phyloP scores from a whole-genome alignment of 2,888 invertebrate species.

The Drosophila borborema region DNA sequence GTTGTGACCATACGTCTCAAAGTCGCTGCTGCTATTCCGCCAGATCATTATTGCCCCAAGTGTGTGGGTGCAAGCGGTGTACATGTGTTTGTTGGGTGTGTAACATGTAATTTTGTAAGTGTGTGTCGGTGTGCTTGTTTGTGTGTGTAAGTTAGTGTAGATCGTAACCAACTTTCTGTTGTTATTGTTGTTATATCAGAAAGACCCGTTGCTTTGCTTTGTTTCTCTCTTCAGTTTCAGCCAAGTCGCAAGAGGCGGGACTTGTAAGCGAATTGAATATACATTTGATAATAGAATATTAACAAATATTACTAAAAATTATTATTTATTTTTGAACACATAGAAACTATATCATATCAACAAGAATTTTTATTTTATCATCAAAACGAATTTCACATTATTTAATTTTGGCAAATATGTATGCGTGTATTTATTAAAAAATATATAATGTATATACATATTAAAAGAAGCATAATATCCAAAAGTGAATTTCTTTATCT shows the following conservation, averaged over 20 bases:
- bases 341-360: no score
- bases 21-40: constrained; percentile 62
- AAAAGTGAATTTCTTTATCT: neutral
- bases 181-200: constrained; percentile 3
- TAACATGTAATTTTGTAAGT: constrained; percentile 1
- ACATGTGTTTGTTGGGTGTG: neutral
- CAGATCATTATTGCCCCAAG: constrained; percentile 53
- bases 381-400: neutral
- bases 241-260: constrained; percentile 44
- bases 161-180: constrained; percentile 29
- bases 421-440: neutral
- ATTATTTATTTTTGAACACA: no score
- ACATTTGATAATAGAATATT: no score
- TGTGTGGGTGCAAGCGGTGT: no score
- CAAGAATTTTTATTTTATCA: neutral
- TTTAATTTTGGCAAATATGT: neutral
- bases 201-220: constrained; percentile 39
- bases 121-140: constrained; percentile 16
- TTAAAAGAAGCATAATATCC: neutral
- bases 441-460: neutral
- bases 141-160: constrained; percentile 34
- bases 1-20: constrained; percentile 67
- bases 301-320: no score
- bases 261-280: constrained; percentile 12
- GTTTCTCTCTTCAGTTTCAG: constrained; percentile 23